phyloP scores from a whole-genome alignment of 1,140 invertebrate genomes.

The Magallana gigas region DNA sequence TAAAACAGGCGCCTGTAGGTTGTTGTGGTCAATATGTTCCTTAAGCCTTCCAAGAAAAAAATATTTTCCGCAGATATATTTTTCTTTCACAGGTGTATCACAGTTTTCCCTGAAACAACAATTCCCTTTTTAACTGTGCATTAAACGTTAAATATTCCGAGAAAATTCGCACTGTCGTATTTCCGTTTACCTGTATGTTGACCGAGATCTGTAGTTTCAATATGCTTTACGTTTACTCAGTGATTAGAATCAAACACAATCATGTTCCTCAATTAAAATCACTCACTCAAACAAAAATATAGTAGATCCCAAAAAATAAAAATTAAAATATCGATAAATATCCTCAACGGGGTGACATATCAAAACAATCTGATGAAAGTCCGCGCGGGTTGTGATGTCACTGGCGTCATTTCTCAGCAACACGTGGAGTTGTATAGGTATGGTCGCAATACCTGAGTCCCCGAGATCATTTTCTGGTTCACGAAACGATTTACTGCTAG shows the following conservation, averaged over 20 bases:
- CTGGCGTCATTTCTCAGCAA: neutral
- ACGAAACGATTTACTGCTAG: neutral
- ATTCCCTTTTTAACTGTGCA: neutral
- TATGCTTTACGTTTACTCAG: neutral
- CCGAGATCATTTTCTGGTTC: neutral
- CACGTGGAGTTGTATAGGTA: neutral
- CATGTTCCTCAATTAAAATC: neutral
- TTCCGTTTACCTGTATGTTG: no score
- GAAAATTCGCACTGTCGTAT: neutral
- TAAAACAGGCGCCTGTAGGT: no score
- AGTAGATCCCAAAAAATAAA: neutral
- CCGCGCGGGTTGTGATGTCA: neutral
- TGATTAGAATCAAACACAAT: neutral
- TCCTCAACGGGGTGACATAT: neutral
- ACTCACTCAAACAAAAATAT: neutral
- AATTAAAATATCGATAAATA: neutral
- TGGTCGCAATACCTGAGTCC: neutral
- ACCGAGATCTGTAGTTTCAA: neutral
- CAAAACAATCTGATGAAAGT: neutral
- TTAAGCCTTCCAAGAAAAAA: neutral
- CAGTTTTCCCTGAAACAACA: neutral
- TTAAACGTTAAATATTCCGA: neutral
- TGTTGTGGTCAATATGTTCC: neutral
- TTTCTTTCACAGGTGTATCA: neutral
- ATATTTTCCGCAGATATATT: neutral